Evolutionary conservation across 1,140 invertebrate species (phyloP), one percentile per base, ranked within the genome.

Genomic region (Musca vetustissima): DNA sequence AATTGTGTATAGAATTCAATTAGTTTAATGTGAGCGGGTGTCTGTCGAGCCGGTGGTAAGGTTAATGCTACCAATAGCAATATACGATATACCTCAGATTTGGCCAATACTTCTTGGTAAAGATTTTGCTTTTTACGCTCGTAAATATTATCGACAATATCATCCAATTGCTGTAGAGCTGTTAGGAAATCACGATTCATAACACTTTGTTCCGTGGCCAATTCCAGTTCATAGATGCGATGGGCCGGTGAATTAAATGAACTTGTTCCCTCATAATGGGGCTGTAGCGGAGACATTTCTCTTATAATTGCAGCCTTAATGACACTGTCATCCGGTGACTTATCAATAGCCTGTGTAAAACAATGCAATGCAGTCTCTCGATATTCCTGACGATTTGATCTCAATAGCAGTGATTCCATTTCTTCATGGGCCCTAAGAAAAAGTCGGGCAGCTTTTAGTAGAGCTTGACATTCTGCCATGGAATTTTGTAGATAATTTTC

Each of bases 11-110:
- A 82, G 68, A 75, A 71, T 43, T 83, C 81, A 3, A 81, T 75
- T 17, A 83, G 70, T 48, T 81, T 83, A 8, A 82, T 81, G 71
- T 83, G 80, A 3, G 80, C 77, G 2, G 80, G 80, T 14, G 80
- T 81, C 65, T 82, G 80, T 1, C 79, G 74, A 1, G 74, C 68
- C 2, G 81, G 78, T 50, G 81, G 77, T 28, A 82, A 61, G 67
- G 79, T 81, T 0, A 83, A 69, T 24, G 75, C 72, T 3, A 83
- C 59, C 8, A 83, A 65, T 0, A 83, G 70, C 21, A 83, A 52
- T 14, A 83, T 48, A 1, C 80, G 74, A 13, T 79, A 67, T 8
- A 81, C 73, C 66, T 83, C 80, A 0, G 77, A 74, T 47, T 76
- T 72, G 1, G 67, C 69, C 25, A 83, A 24, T 15, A 83, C 25